A percentile compares a stretch with the other conserved stretches of the same genome.
Evolutionary conservation across 2,888 invertebrate species (phyloP).

Genomic region (Drosophila buzzatii): DNA sequence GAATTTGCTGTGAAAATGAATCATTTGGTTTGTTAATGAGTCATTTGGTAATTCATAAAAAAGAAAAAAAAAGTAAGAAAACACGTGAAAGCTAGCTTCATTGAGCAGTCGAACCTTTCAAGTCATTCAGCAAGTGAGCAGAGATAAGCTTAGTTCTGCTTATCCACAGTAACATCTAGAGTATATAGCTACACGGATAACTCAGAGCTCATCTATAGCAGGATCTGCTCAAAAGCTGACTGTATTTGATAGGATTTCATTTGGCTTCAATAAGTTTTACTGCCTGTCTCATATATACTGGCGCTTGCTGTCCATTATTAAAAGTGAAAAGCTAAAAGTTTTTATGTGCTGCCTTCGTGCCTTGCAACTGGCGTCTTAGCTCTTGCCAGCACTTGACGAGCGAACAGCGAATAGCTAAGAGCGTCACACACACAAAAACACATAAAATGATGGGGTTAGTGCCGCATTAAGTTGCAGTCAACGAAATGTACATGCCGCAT

Average conservation of each 20-base stretch:
- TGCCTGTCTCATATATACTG: no score
- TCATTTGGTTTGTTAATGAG: not conserved
- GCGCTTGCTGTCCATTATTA: not conserved
- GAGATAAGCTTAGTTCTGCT: not conserved
- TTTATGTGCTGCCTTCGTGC: slow-evolving; percentile 18
- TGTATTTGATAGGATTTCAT: not conserved
- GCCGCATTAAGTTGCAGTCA: slow-evolving; percentile 24
- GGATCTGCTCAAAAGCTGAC: not conserved
- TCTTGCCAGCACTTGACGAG: not conserved
- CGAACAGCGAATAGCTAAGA: not conserved
- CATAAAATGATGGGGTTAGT: slow-evolving; percentile 27
- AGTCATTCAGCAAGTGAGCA: no score
- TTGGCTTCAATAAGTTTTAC: not conserved
- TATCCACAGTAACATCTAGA: not conserved
- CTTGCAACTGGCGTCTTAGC: not conserved
- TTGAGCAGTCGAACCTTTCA: no score
- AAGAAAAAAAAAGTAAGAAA: not conserved
- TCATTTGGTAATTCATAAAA: not conserved
- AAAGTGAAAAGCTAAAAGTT: slow-evolving; percentile 17
- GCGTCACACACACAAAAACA: not conserved
- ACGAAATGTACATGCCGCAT: slow-evolving; percentile 12
- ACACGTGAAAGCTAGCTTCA: no score
- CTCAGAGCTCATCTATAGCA: not conserved
- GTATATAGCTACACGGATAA: not conserved
- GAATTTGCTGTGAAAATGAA: not conserved